Evolutionary conservation across 2,888 invertebrate species (phyloP).

Genomic region (Spodoptera littoralis): DNA sequence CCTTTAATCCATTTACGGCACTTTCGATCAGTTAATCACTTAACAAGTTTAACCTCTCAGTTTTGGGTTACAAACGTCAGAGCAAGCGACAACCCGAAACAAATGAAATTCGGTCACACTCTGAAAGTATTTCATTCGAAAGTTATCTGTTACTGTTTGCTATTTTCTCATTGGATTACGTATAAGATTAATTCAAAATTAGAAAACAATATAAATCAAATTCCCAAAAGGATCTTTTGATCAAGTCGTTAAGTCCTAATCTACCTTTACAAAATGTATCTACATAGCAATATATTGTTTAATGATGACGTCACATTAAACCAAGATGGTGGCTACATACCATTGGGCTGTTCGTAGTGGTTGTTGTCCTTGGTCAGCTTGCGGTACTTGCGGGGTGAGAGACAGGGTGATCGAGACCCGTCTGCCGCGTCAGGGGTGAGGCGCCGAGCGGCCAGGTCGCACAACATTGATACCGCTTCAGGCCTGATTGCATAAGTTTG

Average conservation of each 20-base stretch:
- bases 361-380: slow-evolving; percentile 88
- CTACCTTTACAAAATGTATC: too few relatives aligned
- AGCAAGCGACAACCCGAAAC: slow-evolving; percentile 25
- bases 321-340: slow-evolving; percentile 64
- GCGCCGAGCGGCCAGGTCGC: slow-evolving; percentile 93
- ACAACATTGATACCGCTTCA: slow-evolving; percentile 95
- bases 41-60: slow-evolving; percentile 49
- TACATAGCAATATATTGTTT: too few relatives aligned
- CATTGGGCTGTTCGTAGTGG: slow-evolving; percentile 85
- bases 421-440: slow-evolving; percentile 90
- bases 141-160: slow-evolving; percentile 16
- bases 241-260: too few relatives aligned
- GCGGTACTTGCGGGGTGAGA: slow-evolving; percentile 90
- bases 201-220: too few relatives aligned
- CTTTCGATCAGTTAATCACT: slow-evolving; percentile 51
- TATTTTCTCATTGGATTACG: too few relatives aligned
- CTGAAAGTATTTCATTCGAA: slow-evolving; percentile 23
- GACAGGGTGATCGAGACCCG: slow-evolving; percentile 89
- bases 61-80: slow-evolving; percentile 26
- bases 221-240: too few relatives aligned
- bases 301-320: slow-evolving; percentile 10
- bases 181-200: too few relatives aligned
- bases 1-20: slow-evolving; percentile 55
- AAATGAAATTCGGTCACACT: slow-evolving; percentile 39
- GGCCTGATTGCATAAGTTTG: slow-evolving; percentile 84